Conservation (phyloP, 2,888 invertebrate species). For the Mellilla xanthometata region DNA sequence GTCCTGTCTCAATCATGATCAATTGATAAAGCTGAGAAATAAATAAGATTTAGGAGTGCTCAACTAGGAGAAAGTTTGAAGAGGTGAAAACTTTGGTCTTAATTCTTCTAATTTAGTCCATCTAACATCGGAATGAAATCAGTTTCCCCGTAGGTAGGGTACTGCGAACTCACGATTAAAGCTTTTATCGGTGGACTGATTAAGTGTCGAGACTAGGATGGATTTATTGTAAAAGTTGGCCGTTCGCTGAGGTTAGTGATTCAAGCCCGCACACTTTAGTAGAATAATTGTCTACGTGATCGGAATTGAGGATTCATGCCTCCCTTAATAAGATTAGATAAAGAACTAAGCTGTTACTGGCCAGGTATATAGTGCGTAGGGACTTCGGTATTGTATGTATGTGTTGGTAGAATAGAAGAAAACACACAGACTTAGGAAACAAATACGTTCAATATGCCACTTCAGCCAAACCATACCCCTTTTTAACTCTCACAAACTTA, state of each 20-base stretch:
- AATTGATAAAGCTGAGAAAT: too few species aligned
- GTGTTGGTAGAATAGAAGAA: too few species aligned
- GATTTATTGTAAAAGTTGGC: slow-evolving; percentile 82
- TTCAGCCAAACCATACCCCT: too few species aligned
- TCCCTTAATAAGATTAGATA: slow-evolving; percentile 78
- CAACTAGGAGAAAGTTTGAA: slow-evolving; percentile 32
- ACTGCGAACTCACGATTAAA: slow-evolving; percentile 76
- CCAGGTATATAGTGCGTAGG: slow-evolving; percentile 40
- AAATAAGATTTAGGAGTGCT: too few species aligned
- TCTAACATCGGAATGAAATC: slow-evolving; percentile 56
- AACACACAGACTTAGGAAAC: too few species aligned
- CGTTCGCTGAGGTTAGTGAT: slow-evolving; percentile 79
- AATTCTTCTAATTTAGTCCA: slow-evolving; percentile 54
- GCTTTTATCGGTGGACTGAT: slow-evolving; percentile 80
- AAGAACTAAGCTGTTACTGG: slow-evolving; percentile 48
- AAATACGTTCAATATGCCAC: too few species aligned
- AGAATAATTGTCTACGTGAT: slow-evolving; percentile 83
- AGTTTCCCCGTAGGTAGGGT: slow-evolving; percentile 62
- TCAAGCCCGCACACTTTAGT: slow-evolving; percentile 79
- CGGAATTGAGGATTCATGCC: slow-evolving; percentile 68
- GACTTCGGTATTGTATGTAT: too few species aligned
- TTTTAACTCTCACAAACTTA: too few species aligned
- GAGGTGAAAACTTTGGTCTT: slow-evolving; percentile 40
- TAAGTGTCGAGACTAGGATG: slow-evolving; percentile 80
- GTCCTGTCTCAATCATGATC: too few species aligned